phyloP scores from a whole-genome alignment of 2,797 vertebrate genomes.

The Gorsachius magnificus region DNA sequence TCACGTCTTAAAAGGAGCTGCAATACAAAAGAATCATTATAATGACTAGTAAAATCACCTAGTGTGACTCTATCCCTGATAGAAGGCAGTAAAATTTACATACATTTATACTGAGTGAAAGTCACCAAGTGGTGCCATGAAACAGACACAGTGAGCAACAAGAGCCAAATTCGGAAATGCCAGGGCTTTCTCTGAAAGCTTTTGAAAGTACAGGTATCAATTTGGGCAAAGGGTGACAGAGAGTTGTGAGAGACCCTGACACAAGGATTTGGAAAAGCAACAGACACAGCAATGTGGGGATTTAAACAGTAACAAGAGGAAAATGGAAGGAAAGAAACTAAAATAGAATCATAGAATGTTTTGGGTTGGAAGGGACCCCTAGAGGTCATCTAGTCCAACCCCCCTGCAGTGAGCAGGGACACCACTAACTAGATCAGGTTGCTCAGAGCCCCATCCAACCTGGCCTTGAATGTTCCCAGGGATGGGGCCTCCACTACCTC shows the following conservation, averaged over 20 bases:
- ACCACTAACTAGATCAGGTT: no score
- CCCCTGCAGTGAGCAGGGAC: no score
- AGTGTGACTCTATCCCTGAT: constrained; percentile 17
- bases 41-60: constrained; percentile 48
- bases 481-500: no score
- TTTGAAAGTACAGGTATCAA: not conserved
- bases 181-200: not conserved
- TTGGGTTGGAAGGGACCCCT: no score
- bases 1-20: not conserved
- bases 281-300: not conserved
- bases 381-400: no score
- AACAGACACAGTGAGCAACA: not conserved
- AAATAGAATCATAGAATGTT: not conserved
- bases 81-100: constrained; percentile 37
- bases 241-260: not conserved
- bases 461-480: no score
- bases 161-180: not conserved
- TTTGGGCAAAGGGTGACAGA: not conserved
- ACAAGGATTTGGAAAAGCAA: not conserved
- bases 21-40: constrained; percentile 33
- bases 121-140: not conserved
- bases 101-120: not conserved
- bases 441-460: no score
- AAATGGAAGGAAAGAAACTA: not conserved
- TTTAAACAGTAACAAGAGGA: not conserved